Evolutionary conservation across 2,113 vertebrate genomes (phyloP).

Genomic region (Erythrocercus mccallii): DNA sequence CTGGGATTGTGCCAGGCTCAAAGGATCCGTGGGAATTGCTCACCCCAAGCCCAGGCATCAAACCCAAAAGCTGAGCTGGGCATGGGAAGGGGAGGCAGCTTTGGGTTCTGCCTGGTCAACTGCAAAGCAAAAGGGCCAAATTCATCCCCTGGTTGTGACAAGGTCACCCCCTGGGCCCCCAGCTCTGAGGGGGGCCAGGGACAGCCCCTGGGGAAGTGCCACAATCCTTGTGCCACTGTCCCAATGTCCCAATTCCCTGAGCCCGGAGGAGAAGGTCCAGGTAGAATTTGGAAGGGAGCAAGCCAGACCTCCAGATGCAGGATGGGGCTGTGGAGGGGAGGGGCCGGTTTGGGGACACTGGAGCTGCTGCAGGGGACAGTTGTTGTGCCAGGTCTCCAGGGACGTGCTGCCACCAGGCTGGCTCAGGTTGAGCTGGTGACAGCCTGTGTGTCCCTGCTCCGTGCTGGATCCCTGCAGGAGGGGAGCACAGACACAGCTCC

Average conservation of each 20-base stretch:
- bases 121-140: neutral
- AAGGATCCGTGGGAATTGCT: neutral
- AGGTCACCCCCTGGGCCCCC: too few relatives aligned
- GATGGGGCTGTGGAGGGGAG: neutral
- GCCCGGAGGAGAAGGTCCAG: neutral
- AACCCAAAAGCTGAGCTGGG: neutral
- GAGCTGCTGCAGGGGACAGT: rapidly evolving
- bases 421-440: neutral
- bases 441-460: neutral
- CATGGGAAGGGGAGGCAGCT: neutral
- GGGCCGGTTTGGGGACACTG: neutral
- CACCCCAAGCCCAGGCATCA: neutral
- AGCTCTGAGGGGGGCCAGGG: neutral
- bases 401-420: rapidly evolving
- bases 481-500: rapidly evolving
- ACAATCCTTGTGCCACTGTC: neutral
- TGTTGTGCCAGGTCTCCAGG: neutral
- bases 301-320: neutral
- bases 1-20: neutral
- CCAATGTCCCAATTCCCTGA: neutral
- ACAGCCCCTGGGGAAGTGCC: neutral
- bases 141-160: neutral
- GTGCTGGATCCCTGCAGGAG: neutral
- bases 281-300: neutral
- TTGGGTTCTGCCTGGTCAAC: too few relatives aligned